Conservation (phyloP, 2,797 vertebrate genomes). For the Gila robusta region DNA sequence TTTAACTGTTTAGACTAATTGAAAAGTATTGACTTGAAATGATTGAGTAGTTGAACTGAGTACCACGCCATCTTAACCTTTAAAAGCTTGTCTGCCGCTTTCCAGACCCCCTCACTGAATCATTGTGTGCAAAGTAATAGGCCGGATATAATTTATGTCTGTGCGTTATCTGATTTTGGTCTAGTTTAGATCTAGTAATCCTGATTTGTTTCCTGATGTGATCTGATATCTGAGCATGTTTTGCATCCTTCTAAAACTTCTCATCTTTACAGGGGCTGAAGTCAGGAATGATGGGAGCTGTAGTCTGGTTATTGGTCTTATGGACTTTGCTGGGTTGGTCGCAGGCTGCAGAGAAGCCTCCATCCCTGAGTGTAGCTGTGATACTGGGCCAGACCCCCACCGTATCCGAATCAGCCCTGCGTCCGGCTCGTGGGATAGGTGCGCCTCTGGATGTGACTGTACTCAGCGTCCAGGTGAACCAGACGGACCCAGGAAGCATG, state of each 20-base stretch:
- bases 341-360: constrained; percentile 87
- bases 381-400: constrained; percentile 91
- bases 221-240: background rate
- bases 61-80: background rate
- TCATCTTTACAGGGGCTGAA: constrained; percentile 78
- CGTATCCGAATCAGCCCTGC: constrained; percentile 87
- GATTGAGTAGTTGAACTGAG: constrained; percentile 35
- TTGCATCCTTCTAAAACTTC: constrained; percentile 1
- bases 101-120: background rate
- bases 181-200: background rate
- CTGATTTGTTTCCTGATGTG: background rate
- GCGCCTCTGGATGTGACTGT: constrained; percentile 88
- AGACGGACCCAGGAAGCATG: constrained; percentile 98
- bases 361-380: constrained; percentile 93
- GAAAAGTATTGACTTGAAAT: constrained; percentile 51
- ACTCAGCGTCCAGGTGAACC: constrained; percentile 91
- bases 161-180: background rate
- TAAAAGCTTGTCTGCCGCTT: background rate
- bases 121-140: background rate
- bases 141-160: constrained; percentile 6
- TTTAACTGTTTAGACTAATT: constrained; percentile 56
- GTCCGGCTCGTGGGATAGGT: constrained; percentile 85
- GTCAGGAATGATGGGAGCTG: constrained; percentile 84
- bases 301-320: constrained; percentile 81
- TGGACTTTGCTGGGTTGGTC: constrained; percentile 79